Evolutionary conservation across 92 coral and sea anemone species (phyloP), one percentile per base, ranked within the genome.

Genomic region (Parazoanthus swiftii): DNA sequence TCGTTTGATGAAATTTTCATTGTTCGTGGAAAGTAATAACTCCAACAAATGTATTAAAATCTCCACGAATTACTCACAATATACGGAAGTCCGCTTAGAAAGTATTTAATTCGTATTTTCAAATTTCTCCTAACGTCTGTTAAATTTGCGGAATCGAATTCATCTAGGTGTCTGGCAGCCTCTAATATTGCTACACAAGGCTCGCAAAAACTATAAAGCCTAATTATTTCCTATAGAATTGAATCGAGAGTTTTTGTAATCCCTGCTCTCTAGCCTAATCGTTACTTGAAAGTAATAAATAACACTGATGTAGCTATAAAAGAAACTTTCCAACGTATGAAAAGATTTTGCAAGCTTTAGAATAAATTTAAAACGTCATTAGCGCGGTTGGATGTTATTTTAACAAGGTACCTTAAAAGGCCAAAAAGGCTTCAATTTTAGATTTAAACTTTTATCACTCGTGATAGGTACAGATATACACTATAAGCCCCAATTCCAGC

Each of bases 201-300:
- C 26, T 63, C 33, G 50, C 39, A 18, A 8, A 26, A 18, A 83
- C 43, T 43, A 33, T 25, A 68, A 63, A 44, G 56, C 3, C 51
- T 84, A 84, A 84, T 71, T 84, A 29, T 66, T 84, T 71, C 66
- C 77, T 46, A 50, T 54, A 71, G 68, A 84, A 35, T 18, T 84
- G 87, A 84, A 71, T 71, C 46, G 29, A 46, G 15, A 25, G 33
- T 71, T 44, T 35, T 72, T 25, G 39, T 70, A 82, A 82, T 82
- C 56, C n/a, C 86, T 82, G 29, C 33, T 26, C 20, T 70, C 68
- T 84, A 8, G 66, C 79, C 46, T 44, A 29, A 29, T 29, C 33
- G 33, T 29, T 29, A 29, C 33, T 29, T 29, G 29, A 84, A 70
- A 21, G 26, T 16, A 44, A 48, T 44, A 13, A 71, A 71, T 35